Base-by-base conservation (phyloP, 2,113 vertebrate species). In the Silurus asotus region DNA sequence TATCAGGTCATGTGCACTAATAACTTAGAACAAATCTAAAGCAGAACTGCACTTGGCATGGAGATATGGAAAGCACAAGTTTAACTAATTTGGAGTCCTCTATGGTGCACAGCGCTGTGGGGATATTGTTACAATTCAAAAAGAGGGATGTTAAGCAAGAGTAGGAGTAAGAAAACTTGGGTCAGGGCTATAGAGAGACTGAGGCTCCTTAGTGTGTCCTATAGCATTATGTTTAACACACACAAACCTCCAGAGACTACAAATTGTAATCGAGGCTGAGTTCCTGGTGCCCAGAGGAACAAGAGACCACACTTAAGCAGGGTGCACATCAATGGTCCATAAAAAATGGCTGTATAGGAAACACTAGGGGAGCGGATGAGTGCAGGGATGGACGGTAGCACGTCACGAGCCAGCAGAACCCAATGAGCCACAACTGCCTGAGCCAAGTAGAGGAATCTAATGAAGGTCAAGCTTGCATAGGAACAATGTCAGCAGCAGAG, bases 21-120 rank as follows among this genome's bases (percentile, higher is more conserved):
- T 93, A 91, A 87, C 88, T 90, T 91, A 55, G 23, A 87, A 88
- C 91, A 94, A 93, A 95, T 93, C 82, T 88, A 92, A 94, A 94
- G 91, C 94, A 94, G 92, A 92, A 89, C 91, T 85, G 74, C n/a
- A 78, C 88, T 90, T 93, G 91, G 90, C 88, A 78, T 58, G 84
- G 86, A 90, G 88, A 90, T 56, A 81, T 20, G 64, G 88, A 90
- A 88, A 90, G 83, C 81, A 89, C 28, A 78, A 90, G 82, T 88
- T 89, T 86, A 89, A 89, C 85, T 87, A 51, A 92, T 91, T 90
- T 87, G n/a, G 72, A 89, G 87, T 89, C 91, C 84, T 74, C 81
- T 13, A 25, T 84, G 65, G 67, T 88, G 76, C 70, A 70, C 11
- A 7, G 83, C 72, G 65, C 78, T 72, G 87, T 82, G 87, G 84